Evolutionary conservation across 2,888 invertebrate genomes (phyloP), one percentile per base, ranked within the genome.

Genomic region (Chydorus sphaericus): DNA sequence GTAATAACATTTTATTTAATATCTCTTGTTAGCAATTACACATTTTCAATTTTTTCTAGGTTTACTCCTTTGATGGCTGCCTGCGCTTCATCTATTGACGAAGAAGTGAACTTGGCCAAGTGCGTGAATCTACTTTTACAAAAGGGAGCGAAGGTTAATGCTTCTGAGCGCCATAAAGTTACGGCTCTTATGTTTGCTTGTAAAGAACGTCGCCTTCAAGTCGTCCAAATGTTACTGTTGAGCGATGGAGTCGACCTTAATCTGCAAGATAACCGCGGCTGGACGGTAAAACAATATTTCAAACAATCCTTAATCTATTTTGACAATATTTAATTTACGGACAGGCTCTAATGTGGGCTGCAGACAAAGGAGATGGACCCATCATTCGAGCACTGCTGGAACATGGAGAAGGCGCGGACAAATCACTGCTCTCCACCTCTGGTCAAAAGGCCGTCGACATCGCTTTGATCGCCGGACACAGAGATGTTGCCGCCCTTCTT

Each of bases 41-140:
- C n/a, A 16, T 48, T 14, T 14, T 14, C 39, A 57, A 54, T 58
- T 14, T 62, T 70, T 71, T 71, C 58, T 63, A 65, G 60, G n/a
- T 70, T 67, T 61, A 69, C 70, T n/a, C 68, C 70, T 4, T 60
- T 73, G 31, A 72, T 73, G 72, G 70, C 71, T 20, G 68, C 67
- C 2, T 72, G 72, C 62, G 66, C 68, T 2, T 68, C 70, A 1
- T 66, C 61, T 4, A 63, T 63, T 20, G 61, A 62, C 11, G 62
- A 65, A 31, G 67, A 69, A 54, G 64, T 63, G 1, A 62, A 65
- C n/a, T 58, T 72, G 20, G 54, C 68, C 5, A 60, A 62, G 6
- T 71, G 71, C 61, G 68, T 68, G 48, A 59, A 62, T 20, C 53
- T 60, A 14, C 58, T 69, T 56, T 39, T 67, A 33, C 55, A 61